phyloP scores from a whole-genome alignment of 2,113 vertebrate species.

The Ophiodon elongatus region DNA sequence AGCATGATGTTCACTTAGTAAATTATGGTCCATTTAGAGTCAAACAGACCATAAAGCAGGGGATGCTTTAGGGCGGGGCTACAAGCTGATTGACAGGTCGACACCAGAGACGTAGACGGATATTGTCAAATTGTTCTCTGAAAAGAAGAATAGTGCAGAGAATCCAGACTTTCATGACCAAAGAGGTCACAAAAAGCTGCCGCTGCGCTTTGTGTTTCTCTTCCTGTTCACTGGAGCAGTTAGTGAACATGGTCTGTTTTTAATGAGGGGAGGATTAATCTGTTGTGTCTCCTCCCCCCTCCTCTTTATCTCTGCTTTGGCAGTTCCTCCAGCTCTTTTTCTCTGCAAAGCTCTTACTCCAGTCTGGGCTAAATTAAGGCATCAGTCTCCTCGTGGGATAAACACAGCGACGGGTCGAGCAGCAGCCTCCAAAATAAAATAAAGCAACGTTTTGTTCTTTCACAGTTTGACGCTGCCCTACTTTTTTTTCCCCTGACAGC shows the following conservation, averaged over 20 bases:
- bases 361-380: conserved; percentile 70
- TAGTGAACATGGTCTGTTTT: background rate
- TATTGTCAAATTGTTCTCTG: too few species aligned
- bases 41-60: background rate
- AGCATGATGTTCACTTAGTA: background rate
- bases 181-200: too few species aligned
- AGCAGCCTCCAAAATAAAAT: conserved; percentile 10
- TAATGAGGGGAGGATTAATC: conserved; percentile 40
- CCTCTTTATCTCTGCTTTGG: conserved; percentile 38
- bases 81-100: background rate
- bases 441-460: background rate
- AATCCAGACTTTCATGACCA: too few species aligned
- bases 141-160: too few species aligned
- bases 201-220: too few species aligned
- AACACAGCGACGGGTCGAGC: conserved; percentile 48
- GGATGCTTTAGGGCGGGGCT: background rate
- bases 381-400: conserved; percentile 45
- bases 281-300: background rate
- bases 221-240: too few species aligned
- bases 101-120: background rate
- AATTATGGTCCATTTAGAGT: background rate
- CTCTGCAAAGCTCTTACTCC: conserved; percentile 63
- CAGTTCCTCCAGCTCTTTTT: background rate
- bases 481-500: conserved; percentile 4
- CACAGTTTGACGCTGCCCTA: conserved; percentile 27